Conservation (phyloP, 2,113 vertebrate species). For the Lepisosteus osseus region DNA sequence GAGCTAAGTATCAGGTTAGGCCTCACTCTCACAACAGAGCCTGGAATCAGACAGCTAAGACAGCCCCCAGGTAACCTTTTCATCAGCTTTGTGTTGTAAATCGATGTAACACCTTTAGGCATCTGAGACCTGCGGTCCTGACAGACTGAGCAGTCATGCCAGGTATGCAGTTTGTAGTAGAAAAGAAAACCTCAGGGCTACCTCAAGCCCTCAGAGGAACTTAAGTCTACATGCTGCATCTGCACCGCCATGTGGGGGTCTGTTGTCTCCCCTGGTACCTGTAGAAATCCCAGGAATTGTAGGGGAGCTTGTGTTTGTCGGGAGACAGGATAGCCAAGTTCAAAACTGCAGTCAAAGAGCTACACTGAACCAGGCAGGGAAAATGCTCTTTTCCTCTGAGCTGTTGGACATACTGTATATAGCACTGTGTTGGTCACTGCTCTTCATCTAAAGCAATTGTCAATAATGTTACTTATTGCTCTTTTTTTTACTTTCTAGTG, state of each 20-base stretch:
- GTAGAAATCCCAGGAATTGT: neutral
- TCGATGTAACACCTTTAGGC: neutral
- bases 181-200: neutral
- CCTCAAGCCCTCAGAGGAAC: neutral
- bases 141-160: neutral
- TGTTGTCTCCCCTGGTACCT: neutral
- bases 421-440: too few species aligned
- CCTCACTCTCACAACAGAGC: neutral
- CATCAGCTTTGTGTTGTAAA: conserved; percentile 3
- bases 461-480: too few species aligned
- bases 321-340: neutral
- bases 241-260: neutral
- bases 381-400: too few species aligned
- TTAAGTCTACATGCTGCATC: neutral
- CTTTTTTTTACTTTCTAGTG: too few species aligned
- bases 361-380: too few species aligned
- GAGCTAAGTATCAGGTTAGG: conserved; percentile 1
- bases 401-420: too few species aligned
- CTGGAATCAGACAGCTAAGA: neutral
- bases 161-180: neutral
- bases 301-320: conserved; percentile 23
- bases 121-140: neutral
- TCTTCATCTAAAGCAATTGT: too few species aligned
- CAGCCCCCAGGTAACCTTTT: neutral
- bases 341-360: too few species aligned